These are phyloP conservation scores for Digitonthophagus gazella DNA, from an alignment of 2,888 invertebrate species.

Conservation along the genomic window DNA sequence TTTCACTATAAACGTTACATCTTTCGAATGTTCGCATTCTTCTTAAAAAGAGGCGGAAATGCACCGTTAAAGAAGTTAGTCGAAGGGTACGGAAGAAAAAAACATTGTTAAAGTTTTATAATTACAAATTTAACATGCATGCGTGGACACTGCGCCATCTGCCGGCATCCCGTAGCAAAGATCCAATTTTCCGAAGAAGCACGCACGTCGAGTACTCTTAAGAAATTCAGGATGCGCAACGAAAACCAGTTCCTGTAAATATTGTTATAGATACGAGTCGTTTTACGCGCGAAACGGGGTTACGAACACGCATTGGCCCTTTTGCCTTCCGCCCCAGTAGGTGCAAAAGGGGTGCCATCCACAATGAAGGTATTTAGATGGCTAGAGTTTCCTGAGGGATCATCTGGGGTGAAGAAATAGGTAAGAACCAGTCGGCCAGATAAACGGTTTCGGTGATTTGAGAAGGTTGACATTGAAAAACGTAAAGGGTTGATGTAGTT, in stretches of 20 bases:
- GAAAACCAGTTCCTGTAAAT: slow-evolving; percentile 13
- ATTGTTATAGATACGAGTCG: slow-evolving; percentile 9
- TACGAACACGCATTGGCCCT: background rate
- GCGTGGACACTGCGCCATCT: slow-evolving; percentile 10
- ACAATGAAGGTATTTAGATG: slow-evolving; percentile 46
- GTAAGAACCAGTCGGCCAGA: slow-evolving; percentile 32
- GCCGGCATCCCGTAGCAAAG: background rate
- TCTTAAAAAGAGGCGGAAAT: slow-evolving; percentile 21
- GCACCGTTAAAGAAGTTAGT: slow-evolving; percentile 20
- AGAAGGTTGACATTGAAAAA: slow-evolving; percentile 17
- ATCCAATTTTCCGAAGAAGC: background rate
- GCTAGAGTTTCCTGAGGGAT: slow-evolving; percentile 43
- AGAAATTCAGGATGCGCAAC: slow-evolving; percentile 4
- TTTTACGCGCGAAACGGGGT: background rate
- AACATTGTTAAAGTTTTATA: slow-evolving; percentile 29
- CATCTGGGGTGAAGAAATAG: slow-evolving; percentile 39
- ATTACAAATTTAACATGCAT: slow-evolving; percentile 29
- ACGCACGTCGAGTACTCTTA: slow-evolving; percentile 5
- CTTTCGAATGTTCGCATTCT: too few relatives aligned
- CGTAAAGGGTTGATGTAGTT: slow-evolving; percentile 39
- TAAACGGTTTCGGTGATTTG: slow-evolving; percentile 16
- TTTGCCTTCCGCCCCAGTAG: slow-evolving; percentile 1
- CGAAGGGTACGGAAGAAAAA: slow-evolving; percentile 15
- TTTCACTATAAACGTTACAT: too few relatives aligned
- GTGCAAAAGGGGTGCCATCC: slow-evolving; percentile 34